A percentile compares a stretch with the other conserved stretches of the same genome.
These are phyloP conservation scores for Gymnoscopelus microlampas DNA, from an alignment of 2,797 vertebrate genomes.

Conservation along the genomic window DNA sequence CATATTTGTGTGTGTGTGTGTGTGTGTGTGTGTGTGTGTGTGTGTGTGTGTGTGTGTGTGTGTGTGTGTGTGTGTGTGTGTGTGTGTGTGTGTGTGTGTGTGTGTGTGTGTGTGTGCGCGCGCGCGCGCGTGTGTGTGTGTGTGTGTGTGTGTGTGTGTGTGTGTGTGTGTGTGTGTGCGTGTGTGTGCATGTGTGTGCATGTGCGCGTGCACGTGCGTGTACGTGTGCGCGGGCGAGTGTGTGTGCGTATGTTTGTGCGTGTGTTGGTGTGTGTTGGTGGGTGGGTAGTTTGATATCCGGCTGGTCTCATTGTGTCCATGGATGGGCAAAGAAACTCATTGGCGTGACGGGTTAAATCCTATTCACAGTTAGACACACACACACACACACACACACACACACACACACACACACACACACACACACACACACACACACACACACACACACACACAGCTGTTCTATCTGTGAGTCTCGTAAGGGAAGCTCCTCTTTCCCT, in stretches of 20 bases:
- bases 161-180: too few relatives aligned
- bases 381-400: conserved; percentile 20
- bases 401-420: conserved; percentile 31
- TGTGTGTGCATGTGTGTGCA: too few relatives aligned
- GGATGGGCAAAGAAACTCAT: conserved; percentile 81
- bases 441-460: conserved; percentile 53
- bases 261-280: conserved; percentile 41
- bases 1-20: not conserved
- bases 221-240: conserved; percentile 11
- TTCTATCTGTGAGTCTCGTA: conserved; percentile 79
- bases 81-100: too few relatives aligned
- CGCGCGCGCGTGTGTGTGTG: too few relatives aligned
- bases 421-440: conserved; percentile 35
- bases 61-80: too few relatives aligned
- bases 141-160: too few relatives aligned
- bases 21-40: not conserved
- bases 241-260: conserved; percentile 21
- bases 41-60: not conserved
- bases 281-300: conserved; percentile 74
- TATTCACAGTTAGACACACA: conserved; percentile 70
- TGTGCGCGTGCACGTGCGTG: too few relatives aligned
- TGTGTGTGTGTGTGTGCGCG: too few relatives aligned
- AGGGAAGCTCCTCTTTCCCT: conserved; percentile 79
- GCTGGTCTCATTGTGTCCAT: conserved; percentile 77
- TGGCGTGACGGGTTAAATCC: conserved; percentile 82